Base-by-base conservation (phyloP, 2,888 invertebrate genomes). In the Epirrhoe alternata region DNA sequence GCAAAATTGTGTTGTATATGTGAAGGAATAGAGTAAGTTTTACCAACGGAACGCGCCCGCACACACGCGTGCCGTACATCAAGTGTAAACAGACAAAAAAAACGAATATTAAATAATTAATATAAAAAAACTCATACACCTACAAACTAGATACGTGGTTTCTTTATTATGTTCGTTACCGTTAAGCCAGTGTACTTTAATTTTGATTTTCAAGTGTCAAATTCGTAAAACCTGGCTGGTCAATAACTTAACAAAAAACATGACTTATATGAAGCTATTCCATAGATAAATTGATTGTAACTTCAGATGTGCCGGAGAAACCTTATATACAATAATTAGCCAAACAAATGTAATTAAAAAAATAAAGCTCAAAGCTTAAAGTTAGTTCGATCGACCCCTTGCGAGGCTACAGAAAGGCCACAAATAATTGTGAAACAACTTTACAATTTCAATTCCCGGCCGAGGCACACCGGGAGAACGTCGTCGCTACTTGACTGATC, bases 121-220 rank as follows among this genome's bases (percentile, higher is more conserved):
- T 86, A 86, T 84, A 82, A 86, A 88, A 86, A 89, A 88, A 89
- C 84, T 84, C 84, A 84, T 91, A 86, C 86, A 83, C 90, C 90
- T 91, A 91, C 85, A 77, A 87, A 87, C 92, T 91, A 91, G 79
- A 87, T 80, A 86, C 87, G 90, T 87, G 87, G 87, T 68, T 71
- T 72, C 78, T 78, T 77, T 78, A 79, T 82, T 79, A 81, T 81
- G 78, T 78, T 61, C 49, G 61, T 57, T 31, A 35, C 49, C 61
- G 55, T 38, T 42, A 51, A 55, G 60, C 64, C 65, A 49, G 65
- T 61, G 50, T 54, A 58, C 58, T 66, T 53, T 61, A 6, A 67
- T 60, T 67, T 60, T 24, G 54, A 66, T 62, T 62, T 45, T 42
- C n/a, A 47, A 38, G 35, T 59, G 55, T 66, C 57, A 58, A 53